These are phyloP conservation scores for Oithona nana DNA, from an alignment of 2,888 invertebrate genomes.

Conservation along the genomic window DNA sequence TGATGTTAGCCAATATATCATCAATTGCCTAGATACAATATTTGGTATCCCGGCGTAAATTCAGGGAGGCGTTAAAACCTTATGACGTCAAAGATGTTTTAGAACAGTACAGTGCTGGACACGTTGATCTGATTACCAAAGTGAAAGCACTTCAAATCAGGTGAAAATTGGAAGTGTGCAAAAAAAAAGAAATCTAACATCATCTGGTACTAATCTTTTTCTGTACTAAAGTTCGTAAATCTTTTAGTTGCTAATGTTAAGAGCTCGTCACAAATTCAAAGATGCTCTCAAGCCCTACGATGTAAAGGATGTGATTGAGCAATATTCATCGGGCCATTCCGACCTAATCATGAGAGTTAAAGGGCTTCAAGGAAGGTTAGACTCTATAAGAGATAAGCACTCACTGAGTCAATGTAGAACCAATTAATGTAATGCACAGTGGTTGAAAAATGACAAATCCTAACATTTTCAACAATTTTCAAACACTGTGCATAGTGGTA, in stretches of 20 bases:
- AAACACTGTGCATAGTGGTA: too few relatives aligned
- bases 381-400: too few relatives aligned
- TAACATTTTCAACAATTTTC: too few relatives aligned
- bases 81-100: slow-evolving; percentile 79
- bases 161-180: neutral
- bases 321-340: slow-evolving; percentile 36
- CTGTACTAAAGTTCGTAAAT: neutral
- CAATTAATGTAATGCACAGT: too few relatives aligned
- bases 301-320: slow-evolving; percentile 60
- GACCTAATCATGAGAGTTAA: slow-evolving; percentile 33
- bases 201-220: neutral
- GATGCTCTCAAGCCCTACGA: slow-evolving; percentile 88
- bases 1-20: neutral
- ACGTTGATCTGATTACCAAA: slow-evolving; percentile 36
- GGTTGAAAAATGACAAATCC: too few relatives aligned
- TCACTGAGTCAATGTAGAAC: too few relatives aligned
- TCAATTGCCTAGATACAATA: slow-evolving; percentile 62
- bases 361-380: slow-evolving; percentile 15
- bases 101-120: slow-evolving; percentile 37
- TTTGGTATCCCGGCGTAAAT: slow-evolving; percentile 78
- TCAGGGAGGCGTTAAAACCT: slow-evolving; percentile 82
- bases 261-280: slow-evolving; percentile 78
- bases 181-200: neutral
- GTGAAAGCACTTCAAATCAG: slow-evolving; percentile 19
- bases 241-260: slow-evolving; percentile 32